Evolutionary conservation across 2,797 vertebrate genomes (phyloP), one percentile per base, ranked within the genome.

Genomic region (Rhyacichthys aspro): DNA sequence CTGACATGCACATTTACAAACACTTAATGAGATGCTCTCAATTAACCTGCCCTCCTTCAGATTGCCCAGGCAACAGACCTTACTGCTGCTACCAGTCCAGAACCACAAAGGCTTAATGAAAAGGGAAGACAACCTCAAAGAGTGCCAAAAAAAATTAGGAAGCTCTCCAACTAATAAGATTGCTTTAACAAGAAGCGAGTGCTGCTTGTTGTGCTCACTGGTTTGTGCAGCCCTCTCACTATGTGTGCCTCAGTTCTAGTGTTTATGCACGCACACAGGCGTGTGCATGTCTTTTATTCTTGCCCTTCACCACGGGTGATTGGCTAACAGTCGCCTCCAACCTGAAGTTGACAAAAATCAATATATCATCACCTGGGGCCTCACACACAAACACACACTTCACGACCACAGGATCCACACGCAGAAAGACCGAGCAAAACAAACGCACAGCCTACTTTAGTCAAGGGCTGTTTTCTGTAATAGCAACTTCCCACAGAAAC

Each of bases 271-370:
- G 54, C 8, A 3, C 67, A 14, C 32, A 8, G 52, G 9, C 46
- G 9, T 12, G 47, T 64, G 67, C 42, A 14, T 54, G 63, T 61
- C 71, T 84, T 81, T 82, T 82, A 78, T 84, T 79, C 70, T 75
- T 82, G 83, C 87, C 85, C 81, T 90, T 90, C 88, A 85, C 82
- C 81, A 82, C 38, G 79, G 87, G 85, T 89, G 85, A 88, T 86
- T 89, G 87, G 82, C 82, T 85, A 87, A 88, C 84, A 77, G 82
- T 88, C 76, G 68, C 83, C 84, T 88, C 82, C 82, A 88, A 88
- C 84, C 88, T 80, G 72, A 83, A 81, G 83, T 80, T 83, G 86
- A 88, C 84, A 84, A 88, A 91, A 90, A 90, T 91, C 88, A 86
- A 90, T 91, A 89, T 64, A 88, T 88, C 88, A 89, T 89, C 88